A percentile compares a stretch with the other conserved stretches of the same genome.
Conservation (phyloP, 1,140 invertebrate genomes). For the Agrilus planipennis region DNA sequence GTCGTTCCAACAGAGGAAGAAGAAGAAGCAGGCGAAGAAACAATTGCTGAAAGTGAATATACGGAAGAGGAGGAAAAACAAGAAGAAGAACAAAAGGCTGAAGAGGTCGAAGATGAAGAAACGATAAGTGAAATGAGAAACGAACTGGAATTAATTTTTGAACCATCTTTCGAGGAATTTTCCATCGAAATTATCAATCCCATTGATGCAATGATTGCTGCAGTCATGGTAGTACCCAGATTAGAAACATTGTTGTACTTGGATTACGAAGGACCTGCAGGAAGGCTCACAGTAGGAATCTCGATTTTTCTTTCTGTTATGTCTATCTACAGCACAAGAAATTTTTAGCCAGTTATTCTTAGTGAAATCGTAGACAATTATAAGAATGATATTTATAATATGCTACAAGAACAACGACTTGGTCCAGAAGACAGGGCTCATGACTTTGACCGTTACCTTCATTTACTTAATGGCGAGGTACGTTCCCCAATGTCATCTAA, state of each 20-base stretch:
- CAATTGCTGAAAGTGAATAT: too few species aligned
- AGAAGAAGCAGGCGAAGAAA: too few species aligned
- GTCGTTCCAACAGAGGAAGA: too few species aligned
- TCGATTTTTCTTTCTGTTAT: not conserved
- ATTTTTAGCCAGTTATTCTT: conserved; percentile 56
- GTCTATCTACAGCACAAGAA: too few species aligned
- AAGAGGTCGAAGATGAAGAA: too few species aligned
- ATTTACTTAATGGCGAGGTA: conserved; percentile 63
- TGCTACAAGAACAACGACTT: conserved; percentile 58
- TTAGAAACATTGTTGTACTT: conserved; percentile 60
- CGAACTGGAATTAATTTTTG: conserved; percentile 59
- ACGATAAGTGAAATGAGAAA: conserved; percentile 54
- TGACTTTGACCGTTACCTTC: conserved; percentile 72
- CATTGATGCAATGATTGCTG: conserved; percentile 59
- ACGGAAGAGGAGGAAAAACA: too few species aligned
- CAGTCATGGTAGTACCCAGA: conserved; percentile 54
- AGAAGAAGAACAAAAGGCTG: too few species aligned
- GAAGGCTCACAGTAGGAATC: conserved; percentile 38
- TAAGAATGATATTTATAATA: conserved; percentile 40
- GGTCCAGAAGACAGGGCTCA: conserved; percentile 55
- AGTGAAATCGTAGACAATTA: conserved; percentile 47
- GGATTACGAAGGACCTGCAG: conserved; percentile 38
- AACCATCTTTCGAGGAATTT: conserved; percentile 67
- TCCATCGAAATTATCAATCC: conserved; percentile 54
- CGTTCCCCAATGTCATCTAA: too few species aligned